Conservation (phyloP, 1,140 invertebrate genomes). For the Calosoma granatense region DNA sequence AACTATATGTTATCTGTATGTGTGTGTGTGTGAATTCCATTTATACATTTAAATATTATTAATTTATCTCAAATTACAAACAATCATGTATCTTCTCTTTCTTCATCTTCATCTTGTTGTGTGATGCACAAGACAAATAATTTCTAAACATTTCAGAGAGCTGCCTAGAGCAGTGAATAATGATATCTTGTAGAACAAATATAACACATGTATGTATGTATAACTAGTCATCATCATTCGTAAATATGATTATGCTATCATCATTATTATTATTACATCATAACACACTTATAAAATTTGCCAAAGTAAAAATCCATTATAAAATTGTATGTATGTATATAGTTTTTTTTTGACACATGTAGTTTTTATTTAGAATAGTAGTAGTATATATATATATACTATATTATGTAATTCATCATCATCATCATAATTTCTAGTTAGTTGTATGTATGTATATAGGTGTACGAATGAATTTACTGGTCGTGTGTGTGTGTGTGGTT, state of each 20-base stretch:
- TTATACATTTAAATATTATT: constrained; percentile 4
- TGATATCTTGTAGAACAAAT: not conserved
- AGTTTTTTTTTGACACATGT: not conserved
- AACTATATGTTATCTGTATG: not conserved
- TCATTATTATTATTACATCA: constrained; percentile 1
- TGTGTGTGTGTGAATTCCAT: no score
- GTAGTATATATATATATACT: no score
- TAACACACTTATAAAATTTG: constrained; percentile 2
- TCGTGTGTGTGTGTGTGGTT: no score
- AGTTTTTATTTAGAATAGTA: not conserved
- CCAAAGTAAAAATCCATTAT: not conserved
- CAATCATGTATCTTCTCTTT: constrained; percentile 11
- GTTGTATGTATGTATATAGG: no score
- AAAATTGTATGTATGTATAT: no score
- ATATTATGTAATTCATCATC: no score
- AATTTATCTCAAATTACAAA: not conserved
- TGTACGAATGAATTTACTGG: no score
- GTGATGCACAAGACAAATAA: no score
- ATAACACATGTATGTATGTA: no score
- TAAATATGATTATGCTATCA: not conserved
- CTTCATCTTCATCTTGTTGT: no score
- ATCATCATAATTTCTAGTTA: no score
- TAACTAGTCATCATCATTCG: no score
- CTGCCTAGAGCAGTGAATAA: not conserved
- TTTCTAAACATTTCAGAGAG: constrained; percentile 4